Conservation (phyloP, 2,888 invertebrate species). For the Alsophila aescularia region DNA sequence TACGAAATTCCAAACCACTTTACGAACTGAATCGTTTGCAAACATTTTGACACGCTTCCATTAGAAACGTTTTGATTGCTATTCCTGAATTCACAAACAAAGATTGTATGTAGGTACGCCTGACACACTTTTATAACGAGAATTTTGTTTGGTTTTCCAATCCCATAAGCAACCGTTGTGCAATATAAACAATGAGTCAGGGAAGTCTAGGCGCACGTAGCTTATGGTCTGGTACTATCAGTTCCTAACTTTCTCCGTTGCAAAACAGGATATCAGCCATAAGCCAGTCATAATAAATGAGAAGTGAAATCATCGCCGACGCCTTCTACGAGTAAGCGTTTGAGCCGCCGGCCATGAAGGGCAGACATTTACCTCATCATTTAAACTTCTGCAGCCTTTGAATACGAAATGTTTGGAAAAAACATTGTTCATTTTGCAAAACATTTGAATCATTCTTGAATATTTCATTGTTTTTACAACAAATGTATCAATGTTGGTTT, state of each 20-base stretch:
- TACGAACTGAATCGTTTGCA: conserved; percentile 8
- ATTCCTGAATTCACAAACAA: conserved; percentile 38
- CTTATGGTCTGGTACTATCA: conserved; percentile 33
- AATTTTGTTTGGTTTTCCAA: conserved; percentile 17
- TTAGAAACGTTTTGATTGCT: conserved; percentile 27
- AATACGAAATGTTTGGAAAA: conserved; percentile 15
- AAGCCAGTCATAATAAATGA: conserved; percentile 42
- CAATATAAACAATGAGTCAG: conserved; percentile 52
- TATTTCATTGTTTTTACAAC: not conserved
- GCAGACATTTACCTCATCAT: conserved; percentile 24
- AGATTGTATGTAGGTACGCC: not conserved
- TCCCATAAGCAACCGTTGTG: conserved; percentile 17
- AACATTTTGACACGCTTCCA: conserved; percentile 9
- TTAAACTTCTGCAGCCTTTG: conserved; percentile 14
- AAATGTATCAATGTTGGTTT: not conserved
- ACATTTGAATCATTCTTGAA: conserved; percentile 20
- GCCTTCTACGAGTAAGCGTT: conserved; percentile 23
- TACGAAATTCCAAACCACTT: conserved; percentile 9
- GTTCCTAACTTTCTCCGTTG: conserved; percentile 58
- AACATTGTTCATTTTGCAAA: conserved; percentile 15
- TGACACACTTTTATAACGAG: conserved; percentile 18
- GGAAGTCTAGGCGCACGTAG: conserved; percentile 35
- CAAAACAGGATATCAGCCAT: conserved; percentile 49
- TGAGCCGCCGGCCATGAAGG: conserved; percentile 8
- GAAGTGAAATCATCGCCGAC: conserved; percentile 39